Evolutionary conservation across 2,888 invertebrate genomes (phyloP), one percentile per base, ranked within the genome.

Genomic region (Papilio protenor): DNA sequence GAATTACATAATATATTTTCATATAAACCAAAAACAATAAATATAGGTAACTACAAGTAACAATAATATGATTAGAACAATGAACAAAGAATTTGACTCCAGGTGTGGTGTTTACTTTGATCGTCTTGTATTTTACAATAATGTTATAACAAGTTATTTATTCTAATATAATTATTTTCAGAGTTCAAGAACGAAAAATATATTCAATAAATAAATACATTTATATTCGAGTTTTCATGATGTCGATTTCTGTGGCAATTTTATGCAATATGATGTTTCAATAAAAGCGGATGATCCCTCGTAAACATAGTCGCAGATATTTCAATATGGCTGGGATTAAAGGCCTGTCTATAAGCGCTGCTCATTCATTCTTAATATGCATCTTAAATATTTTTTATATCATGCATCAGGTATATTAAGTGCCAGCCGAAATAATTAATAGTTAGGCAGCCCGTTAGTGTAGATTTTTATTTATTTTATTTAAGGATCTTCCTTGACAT

Each of bases 241-340:
- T 21, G 66, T 45, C 66, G 66, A 45, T 69, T 11, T 69, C 66
- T 69, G 49, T 77, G 73, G 45, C 72, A 73, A 77, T 73, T 52
- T 77, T 77, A 86, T 87, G 85, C 74, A 77, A 77, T 23, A 74
- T 74, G 74, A 74, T 73, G 70, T 77, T 77, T 77, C 77, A 77
- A 77, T 77, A 77, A 77, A 77, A 77, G 74, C 59, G 73, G 77
- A 77, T 77, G 59, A 77, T 77, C 74, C 74, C 75, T 75, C 75
- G 75, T 78, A 78, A 78, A 75, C 75, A 72, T 45, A 52, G 75
- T 75, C 72, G 75, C 64, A 27, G 70, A 78, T 78, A 75, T 75
- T 78, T 75, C 75, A 78, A 78, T 75, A 75, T 72, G 61, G 33
- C 47, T 55, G 21, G 70, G 77, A 77, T 77, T 71, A 77, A 77